Evolutionary conservation across 2,797 vertebrate species (phyloP).

Genomic region (Geotrypetes seraphini): DNA sequence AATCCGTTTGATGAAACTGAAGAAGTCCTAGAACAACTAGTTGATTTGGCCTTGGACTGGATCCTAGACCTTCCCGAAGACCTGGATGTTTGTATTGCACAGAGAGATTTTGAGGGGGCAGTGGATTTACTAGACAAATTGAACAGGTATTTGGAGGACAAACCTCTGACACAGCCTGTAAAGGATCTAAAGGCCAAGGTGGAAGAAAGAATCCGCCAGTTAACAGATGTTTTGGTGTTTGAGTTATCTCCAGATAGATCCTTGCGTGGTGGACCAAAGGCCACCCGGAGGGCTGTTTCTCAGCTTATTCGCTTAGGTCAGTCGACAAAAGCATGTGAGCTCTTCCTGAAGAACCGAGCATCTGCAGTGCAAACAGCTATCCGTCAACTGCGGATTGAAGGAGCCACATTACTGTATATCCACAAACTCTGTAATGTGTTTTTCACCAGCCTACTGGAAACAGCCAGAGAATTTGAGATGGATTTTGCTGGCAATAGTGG

Average conservation of each 20-base stretch:
- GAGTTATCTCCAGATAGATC: slow-evolving; percentile 91
- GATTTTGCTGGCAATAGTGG: slow-evolving; percentile 87
- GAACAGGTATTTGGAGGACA: slow-evolving; percentile 75
- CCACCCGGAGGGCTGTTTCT: slow-evolving; percentile 84
- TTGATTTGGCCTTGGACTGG: slow-evolving; percentile 84
- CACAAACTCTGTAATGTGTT: slow-evolving; percentile 97
- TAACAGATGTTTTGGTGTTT: slow-evolving; percentile 89
- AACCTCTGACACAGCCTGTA: slow-evolving; percentile 67
- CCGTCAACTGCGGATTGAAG: slow-evolving; percentile 91
- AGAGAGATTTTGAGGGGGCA: slow-evolving; percentile 92
- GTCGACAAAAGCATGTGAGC: slow-evolving; percentile 91
- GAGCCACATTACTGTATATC: slow-evolving; percentile 91
- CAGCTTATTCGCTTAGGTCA: slow-evolving; percentile 92
- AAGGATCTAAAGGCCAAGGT: slow-evolving; percentile 77
- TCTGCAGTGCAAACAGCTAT: slow-evolving; percentile 87
- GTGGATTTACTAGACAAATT: slow-evolving; percentile 92
- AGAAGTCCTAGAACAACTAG: slow-evolving; percentile 54
- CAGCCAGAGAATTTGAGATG: slow-evolving; percentile 86
- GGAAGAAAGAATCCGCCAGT: slow-evolving; percentile 80
- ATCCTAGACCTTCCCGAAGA: slow-evolving; percentile 94
- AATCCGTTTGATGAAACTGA: slow-evolving; percentile 77
- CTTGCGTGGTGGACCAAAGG: slow-evolving; percentile 80
- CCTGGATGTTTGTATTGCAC: slow-evolving; percentile 91
- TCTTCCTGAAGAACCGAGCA: slow-evolving; percentile 86
- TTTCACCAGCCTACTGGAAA: slow-evolving; percentile 93